These are phyloP conservation scores for Typhlichthys subterraneus DNA, from an alignment of 2,797 vertebrate species.

Conservation along the genomic window DNA sequence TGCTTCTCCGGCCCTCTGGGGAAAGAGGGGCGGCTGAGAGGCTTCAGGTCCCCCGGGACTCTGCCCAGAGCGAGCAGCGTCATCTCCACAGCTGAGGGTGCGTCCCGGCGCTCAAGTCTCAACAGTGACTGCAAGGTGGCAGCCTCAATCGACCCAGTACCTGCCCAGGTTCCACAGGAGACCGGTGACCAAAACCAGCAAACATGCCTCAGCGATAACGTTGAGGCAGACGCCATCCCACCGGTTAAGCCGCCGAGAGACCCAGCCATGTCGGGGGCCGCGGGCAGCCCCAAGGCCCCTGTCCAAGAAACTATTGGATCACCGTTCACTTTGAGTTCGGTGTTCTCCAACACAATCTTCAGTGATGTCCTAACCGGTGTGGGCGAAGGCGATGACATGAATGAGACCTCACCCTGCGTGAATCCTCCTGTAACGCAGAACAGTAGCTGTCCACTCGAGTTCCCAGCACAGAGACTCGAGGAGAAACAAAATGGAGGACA, in stretches of 20 bases:
- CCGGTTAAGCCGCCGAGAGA: conserved; percentile 71
- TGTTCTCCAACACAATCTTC: conserved; percentile 75
- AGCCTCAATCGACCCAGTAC: conserved; percentile 75
- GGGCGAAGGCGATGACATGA: conserved; percentile 37
- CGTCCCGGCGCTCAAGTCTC: conserved; percentile 86
- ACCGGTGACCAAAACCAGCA: conserved; percentile 69
- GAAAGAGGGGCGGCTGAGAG: conserved; percentile 61
- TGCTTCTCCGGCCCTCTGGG: conserved; percentile 77
- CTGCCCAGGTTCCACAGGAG: conserved; percentile 61
- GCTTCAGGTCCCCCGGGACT: conserved; percentile 65
- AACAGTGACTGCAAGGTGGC: conserved; percentile 84
- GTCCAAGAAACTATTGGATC: conserved; percentile 64
- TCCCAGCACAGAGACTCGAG: conserved; percentile 27
- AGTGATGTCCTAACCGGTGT: conserved; percentile 49
- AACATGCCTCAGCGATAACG: conserved; percentile 24
- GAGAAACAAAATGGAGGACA: conserved; percentile 14
- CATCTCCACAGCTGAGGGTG: conserved; percentile 91
- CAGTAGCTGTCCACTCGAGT: conserved; percentile 69
- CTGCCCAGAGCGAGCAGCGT: conserved; percentile 92
- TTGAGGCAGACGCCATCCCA: conserved; percentile 43
- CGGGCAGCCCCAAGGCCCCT: conserved; percentile 39
- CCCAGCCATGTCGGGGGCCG: conserved; percentile 26
- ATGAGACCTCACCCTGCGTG: conserved; percentile 75
- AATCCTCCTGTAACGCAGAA: conserved; percentile 79
- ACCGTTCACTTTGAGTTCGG: conserved; percentile 67